Conservation (phyloP, 2,113 vertebrate species). For the Laticauda laticaudata region DNA sequence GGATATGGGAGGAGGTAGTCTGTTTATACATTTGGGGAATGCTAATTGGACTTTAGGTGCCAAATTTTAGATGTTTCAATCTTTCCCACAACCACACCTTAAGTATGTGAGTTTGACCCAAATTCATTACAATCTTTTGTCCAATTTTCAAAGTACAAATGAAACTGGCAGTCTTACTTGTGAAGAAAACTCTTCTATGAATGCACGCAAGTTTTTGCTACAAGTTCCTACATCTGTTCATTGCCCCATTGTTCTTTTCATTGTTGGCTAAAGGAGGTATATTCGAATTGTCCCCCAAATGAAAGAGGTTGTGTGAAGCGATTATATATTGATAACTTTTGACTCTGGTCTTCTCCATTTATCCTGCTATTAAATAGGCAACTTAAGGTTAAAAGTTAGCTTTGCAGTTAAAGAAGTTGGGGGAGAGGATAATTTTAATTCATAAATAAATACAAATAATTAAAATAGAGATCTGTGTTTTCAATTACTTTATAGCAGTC, state of each 20-base stretch:
- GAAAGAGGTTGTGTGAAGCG: background rate
- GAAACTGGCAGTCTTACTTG: constrained; percentile 48
- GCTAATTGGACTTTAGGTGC: constrained; percentile 57
- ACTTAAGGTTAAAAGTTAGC: no score
- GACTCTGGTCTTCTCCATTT: background rate
- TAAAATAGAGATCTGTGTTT: background rate
- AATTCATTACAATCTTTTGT: constrained; percentile 53
- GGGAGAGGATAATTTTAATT: background rate
- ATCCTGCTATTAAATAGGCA: background rate
- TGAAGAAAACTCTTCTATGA: background rate
- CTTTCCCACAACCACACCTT: constrained; percentile 62
- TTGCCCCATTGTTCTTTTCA: background rate
- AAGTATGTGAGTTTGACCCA: constrained; percentile 57
- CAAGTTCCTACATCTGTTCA: background rate
- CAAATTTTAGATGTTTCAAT: constrained; percentile 38
- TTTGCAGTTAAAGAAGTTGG: background rate
- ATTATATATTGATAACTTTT: background rate
- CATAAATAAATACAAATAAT: background rate
- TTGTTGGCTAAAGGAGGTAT: background rate
- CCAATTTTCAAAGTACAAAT: constrained; percentile 44
- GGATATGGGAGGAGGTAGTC: constrained; percentile 59
- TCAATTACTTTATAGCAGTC: background rate
- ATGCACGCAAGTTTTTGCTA: background rate
- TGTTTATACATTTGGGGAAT: constrained; percentile 59
- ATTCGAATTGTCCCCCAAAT: background rate